phyloP scores from a whole-genome alignment of 2,888 invertebrate genomes.

The Eupithecia tripunctaria region DNA sequence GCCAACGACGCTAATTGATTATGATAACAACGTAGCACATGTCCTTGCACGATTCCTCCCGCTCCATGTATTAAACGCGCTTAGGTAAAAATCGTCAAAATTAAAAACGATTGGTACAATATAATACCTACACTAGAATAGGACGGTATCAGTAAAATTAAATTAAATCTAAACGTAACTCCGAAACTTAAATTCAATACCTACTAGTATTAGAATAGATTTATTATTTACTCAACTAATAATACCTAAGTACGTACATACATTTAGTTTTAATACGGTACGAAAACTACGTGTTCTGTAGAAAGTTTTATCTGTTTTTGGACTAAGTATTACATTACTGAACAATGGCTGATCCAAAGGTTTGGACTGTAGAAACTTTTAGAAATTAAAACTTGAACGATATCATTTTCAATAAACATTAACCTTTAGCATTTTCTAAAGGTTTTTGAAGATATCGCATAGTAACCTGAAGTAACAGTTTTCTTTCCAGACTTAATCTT shows the following conservation, averaged over 20 bases:
- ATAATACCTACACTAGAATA: background rate
- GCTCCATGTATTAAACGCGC: background rate
- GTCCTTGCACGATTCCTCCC: no score
- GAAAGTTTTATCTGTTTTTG: background rate
- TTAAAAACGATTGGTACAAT: background rate
- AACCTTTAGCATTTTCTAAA: background rate
- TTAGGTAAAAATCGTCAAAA: background rate
- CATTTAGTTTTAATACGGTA: background rate
- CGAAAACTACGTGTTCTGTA: background rate
- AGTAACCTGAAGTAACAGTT: background rate
- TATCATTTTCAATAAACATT: slow-evolving; percentile 5
- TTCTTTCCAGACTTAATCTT: background rate
- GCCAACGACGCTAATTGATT: no score
- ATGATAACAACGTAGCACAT: no score
- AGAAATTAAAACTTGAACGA: background rate
- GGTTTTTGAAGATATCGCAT: background rate
- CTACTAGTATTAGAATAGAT: background rate
- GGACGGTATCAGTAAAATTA: background rate
- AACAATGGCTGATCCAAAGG: background rate
- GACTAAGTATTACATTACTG: background rate
- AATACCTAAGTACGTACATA: background rate
- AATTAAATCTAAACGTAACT: background rate
- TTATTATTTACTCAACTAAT: background rate
- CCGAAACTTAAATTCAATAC: background rate
- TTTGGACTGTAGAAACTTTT: background rate